A percentile compares a stretch with the other conserved stretches of the same genome.
These are phyloP conservation scores for Platanista minor DNA, from an alignment of 2,113 vertebrate genomes.

Conservation along the genomic window DNA sequence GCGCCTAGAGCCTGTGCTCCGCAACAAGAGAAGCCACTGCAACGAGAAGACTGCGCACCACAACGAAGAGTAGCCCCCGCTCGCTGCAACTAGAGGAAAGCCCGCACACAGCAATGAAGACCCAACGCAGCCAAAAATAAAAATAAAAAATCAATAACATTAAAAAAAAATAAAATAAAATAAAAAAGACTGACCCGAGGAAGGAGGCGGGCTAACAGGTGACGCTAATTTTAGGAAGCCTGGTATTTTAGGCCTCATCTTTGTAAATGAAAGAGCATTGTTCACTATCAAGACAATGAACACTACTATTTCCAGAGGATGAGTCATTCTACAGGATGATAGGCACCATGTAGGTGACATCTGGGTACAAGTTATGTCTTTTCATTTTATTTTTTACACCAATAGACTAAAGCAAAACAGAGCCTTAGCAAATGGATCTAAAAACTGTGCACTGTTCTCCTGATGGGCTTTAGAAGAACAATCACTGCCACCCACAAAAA, in stretches of 20 bases:
- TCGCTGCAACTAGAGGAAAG: too few species aligned
- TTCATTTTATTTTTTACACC: background rate
- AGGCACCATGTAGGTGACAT: slow-evolving; percentile 7
- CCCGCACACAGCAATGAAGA: too few species aligned
- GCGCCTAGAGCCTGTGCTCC: too few species aligned
- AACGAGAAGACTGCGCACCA: too few species aligned
- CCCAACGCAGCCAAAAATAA: too few species aligned
- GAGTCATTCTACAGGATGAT: slow-evolving; percentile 9
- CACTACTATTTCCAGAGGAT: background rate
- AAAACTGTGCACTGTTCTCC: background rate
- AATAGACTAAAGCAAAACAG: slow-evolving; percentile 8
- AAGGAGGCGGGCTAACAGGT: background rate
- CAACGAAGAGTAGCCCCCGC: too few species aligned
- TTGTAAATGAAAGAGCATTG: background rate
- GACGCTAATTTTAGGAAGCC: background rate
- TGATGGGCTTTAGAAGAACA: background rate
- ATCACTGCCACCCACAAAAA: background rate
- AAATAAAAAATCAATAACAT: too few species aligned
- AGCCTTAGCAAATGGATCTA: background rate
- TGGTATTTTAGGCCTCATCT: background rate
- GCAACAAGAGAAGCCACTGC: too few species aligned
- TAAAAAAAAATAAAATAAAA: too few species aligned
- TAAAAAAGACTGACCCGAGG: background rate
- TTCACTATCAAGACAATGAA: background rate
- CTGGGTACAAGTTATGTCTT: background rate